Evolutionary conservation across 2,797 vertebrate species (phyloP).

Genomic region (Myiotriccus ornatus): DNA sequence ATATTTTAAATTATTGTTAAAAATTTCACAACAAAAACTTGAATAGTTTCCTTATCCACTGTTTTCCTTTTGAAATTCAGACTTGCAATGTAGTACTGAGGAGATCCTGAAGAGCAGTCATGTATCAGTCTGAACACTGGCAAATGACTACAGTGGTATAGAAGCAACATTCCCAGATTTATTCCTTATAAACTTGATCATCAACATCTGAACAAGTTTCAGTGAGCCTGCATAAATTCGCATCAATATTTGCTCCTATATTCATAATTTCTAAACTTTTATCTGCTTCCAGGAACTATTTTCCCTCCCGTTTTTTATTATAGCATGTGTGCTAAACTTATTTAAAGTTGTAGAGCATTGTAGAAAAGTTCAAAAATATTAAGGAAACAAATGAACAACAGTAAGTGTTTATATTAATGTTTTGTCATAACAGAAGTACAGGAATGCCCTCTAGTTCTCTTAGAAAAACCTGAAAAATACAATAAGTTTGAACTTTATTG

Average conservation of each 20-base stretch:
- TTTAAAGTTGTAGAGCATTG: background rate
- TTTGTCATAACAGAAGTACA: background rate
- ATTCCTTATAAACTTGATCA: background rate
- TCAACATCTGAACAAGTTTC: background rate
- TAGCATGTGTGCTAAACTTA: background rate
- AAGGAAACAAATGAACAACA: background rate
- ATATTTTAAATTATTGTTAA: background rate
- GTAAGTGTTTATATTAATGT: background rate
- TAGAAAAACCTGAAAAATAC: background rate
- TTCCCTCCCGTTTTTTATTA: background rate
- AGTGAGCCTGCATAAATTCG: background rate
- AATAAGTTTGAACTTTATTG: background rate
- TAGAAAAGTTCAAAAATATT: background rate
- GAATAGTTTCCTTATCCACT: background rate
- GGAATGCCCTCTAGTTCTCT: slow-evolving; percentile 2
- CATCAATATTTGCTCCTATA: background rate
- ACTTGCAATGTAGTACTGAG: background rate
- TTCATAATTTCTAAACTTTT: background rate
- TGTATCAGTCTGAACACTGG: background rate
- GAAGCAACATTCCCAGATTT: background rate
- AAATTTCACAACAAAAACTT: background rate
- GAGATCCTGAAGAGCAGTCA: background rate
- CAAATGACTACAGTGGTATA: background rate
- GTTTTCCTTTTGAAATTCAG: background rate
- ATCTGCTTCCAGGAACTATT: background rate